Evolutionary conservation across 2,797 vertebrate species (phyloP).

Genomic region (Microtus californicus): DNA sequence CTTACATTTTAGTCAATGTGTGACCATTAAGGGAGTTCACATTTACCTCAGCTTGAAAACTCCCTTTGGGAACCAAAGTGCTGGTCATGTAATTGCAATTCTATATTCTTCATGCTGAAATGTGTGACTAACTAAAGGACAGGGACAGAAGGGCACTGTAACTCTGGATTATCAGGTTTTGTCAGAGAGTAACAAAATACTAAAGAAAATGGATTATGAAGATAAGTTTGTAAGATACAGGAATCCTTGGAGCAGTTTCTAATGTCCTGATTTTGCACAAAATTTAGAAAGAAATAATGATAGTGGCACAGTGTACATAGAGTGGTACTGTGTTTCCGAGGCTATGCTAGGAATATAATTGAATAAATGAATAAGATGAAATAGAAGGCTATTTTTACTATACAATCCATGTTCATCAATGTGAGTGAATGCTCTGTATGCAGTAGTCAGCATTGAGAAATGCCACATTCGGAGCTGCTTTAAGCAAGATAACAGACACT

Average conservation of each 20-base stretch:
- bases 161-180: neutral
- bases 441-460: neutral
- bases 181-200: neutral
- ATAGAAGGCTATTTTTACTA: neutral
- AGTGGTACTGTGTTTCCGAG: neutral
- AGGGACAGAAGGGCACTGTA: neutral
- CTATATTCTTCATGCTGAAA: neutral
- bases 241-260: neutral
- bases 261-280: neutral
- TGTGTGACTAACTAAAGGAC: neutral
- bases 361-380: neutral
- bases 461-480: neutral
- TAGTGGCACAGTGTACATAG: neutral
- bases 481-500: neutral
- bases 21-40: neutral
- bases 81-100: neutral
- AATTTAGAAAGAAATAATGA: neutral
- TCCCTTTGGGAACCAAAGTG: neutral
- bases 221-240: neutral
- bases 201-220: neutral
- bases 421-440: neutral
- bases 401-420: constrained; percentile 8
- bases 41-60: neutral
- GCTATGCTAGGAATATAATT: neutral
- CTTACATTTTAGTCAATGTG: neutral